phyloP scores from a whole-genome alignment of 2,888 invertebrate genomes.

The Diarsia mendica region DNA sequence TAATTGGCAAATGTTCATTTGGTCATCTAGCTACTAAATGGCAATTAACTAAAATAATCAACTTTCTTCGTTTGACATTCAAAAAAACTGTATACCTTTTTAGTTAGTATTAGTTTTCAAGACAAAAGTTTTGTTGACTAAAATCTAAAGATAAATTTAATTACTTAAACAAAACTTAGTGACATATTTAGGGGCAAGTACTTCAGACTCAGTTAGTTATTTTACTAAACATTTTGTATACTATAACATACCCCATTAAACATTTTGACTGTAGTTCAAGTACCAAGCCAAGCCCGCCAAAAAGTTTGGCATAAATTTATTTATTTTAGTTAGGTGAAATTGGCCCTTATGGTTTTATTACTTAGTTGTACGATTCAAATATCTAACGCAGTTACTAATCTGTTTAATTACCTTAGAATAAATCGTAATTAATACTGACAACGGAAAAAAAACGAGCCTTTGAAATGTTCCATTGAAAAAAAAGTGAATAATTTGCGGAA shows the following conservation, averaged over 20 bases:
- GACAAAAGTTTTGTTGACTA: neutral
- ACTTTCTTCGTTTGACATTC: neutral
- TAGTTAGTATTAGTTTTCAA: neutral
- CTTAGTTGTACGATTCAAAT: neutral
- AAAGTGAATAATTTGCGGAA: slow-evolving; percentile 27
- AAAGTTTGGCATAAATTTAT: neutral
- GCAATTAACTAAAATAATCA: slow-evolving; percentile 1
- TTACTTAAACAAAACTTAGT: neutral
- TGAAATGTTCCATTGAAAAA: neutral
- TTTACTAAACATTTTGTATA: no score
- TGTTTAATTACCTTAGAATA: slow-evolving; percentile 10
- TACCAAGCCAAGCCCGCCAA: neutral
- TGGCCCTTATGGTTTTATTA: neutral
- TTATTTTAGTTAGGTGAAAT: neutral
- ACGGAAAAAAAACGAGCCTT: slow-evolving; percentile 6
- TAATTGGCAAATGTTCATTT: neutral
- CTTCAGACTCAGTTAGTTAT: neutral
- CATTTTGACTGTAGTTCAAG: neutral
- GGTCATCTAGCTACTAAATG: slow-evolving; percentile 5
- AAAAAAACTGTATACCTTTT: neutral
- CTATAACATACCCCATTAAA: neutral
- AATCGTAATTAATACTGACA: slow-evolving; percentile 15
- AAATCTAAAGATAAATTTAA: neutral
- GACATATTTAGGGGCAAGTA: neutral
- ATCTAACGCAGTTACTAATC: slow-evolving; percentile 9